Conservation (phyloP, 1,140 invertebrate species). For the Chironomus striatipennis region DNA sequence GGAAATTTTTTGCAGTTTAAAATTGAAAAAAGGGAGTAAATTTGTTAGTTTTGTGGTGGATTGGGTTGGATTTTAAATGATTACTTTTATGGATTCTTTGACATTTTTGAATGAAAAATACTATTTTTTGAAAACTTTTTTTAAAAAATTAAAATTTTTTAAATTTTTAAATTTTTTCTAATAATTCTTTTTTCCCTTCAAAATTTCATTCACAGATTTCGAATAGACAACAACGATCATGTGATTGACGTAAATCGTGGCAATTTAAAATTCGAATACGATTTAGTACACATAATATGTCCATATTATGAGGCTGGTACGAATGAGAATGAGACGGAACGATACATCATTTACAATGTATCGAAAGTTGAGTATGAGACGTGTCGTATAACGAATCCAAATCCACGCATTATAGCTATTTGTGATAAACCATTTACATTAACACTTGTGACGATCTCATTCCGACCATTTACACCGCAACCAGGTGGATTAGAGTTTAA, state of each 20-base stretch:
- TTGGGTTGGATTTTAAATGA: too few species aligned
- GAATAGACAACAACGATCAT: slow-evolving; percentile 95
- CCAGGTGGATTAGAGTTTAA: slow-evolving; percentile 89
- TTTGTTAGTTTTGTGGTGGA: too few species aligned
- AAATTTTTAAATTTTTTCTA: too few species aligned
- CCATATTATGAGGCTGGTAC: slow-evolving; percentile 81
- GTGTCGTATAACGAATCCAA: slow-evolving; percentile 88
- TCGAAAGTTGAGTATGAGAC: slow-evolving; percentile 94
- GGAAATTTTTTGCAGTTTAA: too few species aligned
- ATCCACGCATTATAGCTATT: slow-evolving; percentile 85
- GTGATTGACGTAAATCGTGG: slow-evolving; percentile 94
- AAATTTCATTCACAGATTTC: slow-evolving; percentile 65
- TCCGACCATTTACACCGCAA: slow-evolving; percentile 90
- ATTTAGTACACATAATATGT: slow-evolving; percentile 93
- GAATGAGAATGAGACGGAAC: slow-evolving; percentile 82
- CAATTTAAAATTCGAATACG: slow-evolving; percentile 86
- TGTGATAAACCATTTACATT: slow-evolving; percentile 91
- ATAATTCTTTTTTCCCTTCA: too few species aligned
- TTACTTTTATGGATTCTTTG: too few species aligned
- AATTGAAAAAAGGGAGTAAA: too few species aligned
- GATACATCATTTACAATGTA: slow-evolving; percentile 95
- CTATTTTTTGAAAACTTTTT: too few species aligned
- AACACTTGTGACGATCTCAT: slow-evolving; percentile 95
- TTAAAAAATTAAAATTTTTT: too few species aligned
- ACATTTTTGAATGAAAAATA: too few species aligned